Evolutionary conservation across 37 sponge, comb jelly and placozoan species (phyloP).

Genomic region (Diacarnus erythraeanus): DNA sequence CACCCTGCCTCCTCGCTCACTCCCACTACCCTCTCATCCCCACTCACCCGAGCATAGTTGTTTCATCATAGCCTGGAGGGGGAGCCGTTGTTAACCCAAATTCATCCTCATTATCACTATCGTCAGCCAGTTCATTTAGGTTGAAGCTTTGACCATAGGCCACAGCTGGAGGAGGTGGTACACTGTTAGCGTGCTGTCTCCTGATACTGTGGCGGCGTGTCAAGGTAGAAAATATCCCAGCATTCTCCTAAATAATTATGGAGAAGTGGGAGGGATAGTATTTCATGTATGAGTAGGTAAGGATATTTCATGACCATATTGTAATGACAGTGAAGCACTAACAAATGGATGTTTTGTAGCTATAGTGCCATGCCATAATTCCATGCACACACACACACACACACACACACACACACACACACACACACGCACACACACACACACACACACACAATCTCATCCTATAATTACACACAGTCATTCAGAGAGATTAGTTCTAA

Average conservation of each 20-base stretch:
- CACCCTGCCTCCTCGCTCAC: too few relatives aligned
- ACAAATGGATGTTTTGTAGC: too few relatives aligned
- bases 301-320: too few relatives aligned
- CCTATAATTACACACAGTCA: background rate
- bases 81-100: slow-evolving; percentile 46
- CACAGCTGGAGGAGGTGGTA: too few relatives aligned
- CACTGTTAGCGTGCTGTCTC: background rate
- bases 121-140: slow-evolving; percentile 37
- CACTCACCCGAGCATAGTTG: too few relatives aligned
- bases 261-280: too few relatives aligned
- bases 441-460: background rate
- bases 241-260: too few relatives aligned
- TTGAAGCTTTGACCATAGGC: slow-evolving; percentile 22
- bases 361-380: too few relatives aligned
- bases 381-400: background rate
- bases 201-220: slow-evolving; percentile 26
- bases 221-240: slow-evolving; percentile 8
- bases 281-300: too few relatives aligned
- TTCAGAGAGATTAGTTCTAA: background rate
- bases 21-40: too few relatives aligned
- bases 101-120: slow-evolving; percentile 50
- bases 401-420: background rate
- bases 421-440: background rate
- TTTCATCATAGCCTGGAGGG: slow-evolving; percentile 61
- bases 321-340: too few relatives aligned